Evolutionary conservation across 2,888 invertebrate species (phyloP).

Genomic region (Bruchidius siliquastri): DNA sequence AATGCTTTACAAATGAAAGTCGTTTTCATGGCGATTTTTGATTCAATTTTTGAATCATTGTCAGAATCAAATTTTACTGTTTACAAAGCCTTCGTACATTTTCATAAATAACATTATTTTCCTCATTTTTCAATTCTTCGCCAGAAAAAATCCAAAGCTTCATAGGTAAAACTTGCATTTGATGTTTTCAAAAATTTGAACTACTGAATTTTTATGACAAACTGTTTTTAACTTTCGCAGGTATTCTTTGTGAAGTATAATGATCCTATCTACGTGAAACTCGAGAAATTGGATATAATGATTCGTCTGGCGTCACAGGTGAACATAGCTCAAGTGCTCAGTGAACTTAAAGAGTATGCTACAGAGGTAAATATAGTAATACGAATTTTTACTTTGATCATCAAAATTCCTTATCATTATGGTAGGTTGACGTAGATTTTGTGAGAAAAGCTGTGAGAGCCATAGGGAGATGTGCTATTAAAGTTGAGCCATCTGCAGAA

Average conservation of each 20-base stretch:
- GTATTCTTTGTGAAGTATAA: slow-evolving; percentile 99
- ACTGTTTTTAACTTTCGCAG: too few species aligned
- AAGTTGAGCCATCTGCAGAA: slow-evolving; percentile 96
- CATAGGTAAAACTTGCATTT: too few species aligned
- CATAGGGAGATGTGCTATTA: slow-evolving; percentile 98
- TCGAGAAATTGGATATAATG: slow-evolving; percentile 99
- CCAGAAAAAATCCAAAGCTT: too few species aligned
- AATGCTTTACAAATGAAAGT: too few species aligned
- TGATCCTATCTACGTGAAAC: slow-evolving; percentile 98
- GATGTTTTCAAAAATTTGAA: too few species aligned
- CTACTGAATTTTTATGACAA: too few species aligned
- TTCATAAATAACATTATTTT: too few species aligned
- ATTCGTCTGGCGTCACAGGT: slow-evolving; percentile 96
- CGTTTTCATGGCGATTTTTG: too few species aligned
- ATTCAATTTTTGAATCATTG: too few species aligned
- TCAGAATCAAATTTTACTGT: too few species aligned
- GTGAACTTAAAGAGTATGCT: slow-evolving; percentile 97
- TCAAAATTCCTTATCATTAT: background rate
- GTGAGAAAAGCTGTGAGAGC: slow-evolving; percentile 98
- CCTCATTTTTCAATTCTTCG: too few species aligned
- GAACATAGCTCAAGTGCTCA: slow-evolving; percentile 96
- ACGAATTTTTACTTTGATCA: background rate
- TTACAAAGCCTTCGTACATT: too few species aligned
- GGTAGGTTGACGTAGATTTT: slow-evolving; percentile 88
- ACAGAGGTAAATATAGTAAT: slow-evolving; percentile 64